Conservation (phyloP, 2,113 vertebrate genomes). For the Colistium nudipinnis region DNA sequence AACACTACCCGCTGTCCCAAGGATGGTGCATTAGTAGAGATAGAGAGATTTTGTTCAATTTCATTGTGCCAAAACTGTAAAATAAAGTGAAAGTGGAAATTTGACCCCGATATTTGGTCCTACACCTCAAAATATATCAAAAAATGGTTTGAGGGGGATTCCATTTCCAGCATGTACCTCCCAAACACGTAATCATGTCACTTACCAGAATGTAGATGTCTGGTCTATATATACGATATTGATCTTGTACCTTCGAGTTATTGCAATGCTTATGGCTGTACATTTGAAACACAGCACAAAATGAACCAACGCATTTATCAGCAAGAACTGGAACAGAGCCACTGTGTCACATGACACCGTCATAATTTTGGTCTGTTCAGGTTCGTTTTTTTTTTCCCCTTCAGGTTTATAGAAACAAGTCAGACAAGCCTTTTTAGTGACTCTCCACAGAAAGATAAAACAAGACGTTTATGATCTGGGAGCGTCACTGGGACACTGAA, state of each 20-base stretch:
- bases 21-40: neutral
- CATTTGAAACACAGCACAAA: neutral
- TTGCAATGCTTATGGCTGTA: neutral
- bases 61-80: no score
- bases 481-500: constrained; percentile 49
- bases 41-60: no score
- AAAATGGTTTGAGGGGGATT: neutral
- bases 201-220: neutral
- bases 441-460: constrained; percentile 37
- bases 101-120: no score
- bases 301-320: neutral
- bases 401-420: neutral
- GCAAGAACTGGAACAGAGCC: neutral
- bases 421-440: neutral
- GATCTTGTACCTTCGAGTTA: neutral
- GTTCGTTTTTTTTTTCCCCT: no score
- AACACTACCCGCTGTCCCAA: neutral
- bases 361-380: no score
- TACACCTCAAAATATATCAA: neutral
- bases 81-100: no score
- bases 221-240: neutral
- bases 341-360: no score
- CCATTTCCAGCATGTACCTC: neutral
- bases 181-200: neutral
- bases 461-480: constrained; percentile 57